Percentiles rank a stretch among this genome's conserved stretches.
Conservation (phyloP, 2,113 vertebrate species). For the Triplophysa rosa region DNA sequence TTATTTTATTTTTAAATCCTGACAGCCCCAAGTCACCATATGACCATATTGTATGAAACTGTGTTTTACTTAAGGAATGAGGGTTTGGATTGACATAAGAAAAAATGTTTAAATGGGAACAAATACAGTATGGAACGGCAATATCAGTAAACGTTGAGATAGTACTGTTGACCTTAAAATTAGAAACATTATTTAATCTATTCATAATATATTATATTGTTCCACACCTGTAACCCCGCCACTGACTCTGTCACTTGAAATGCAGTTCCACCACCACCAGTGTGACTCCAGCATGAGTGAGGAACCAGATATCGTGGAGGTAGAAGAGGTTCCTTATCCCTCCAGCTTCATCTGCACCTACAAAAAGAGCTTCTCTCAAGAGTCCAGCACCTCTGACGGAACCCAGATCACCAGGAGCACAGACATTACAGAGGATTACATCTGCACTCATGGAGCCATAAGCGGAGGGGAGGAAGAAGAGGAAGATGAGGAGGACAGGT, state of each 20-base stretch:
- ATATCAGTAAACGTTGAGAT: too few species aligned
- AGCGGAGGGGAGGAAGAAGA: slow-evolving; percentile 53
- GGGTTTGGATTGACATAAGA: too few species aligned
- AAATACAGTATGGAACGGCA: too few species aligned
- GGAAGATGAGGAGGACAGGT: slow-evolving; percentile 42
- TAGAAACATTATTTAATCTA: background rate
- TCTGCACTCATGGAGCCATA: slow-evolving; percentile 59
- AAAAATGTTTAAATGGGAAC: too few species aligned
- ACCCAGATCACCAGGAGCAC: slow-evolving; percentile 67
- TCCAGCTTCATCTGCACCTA: slow-evolving; percentile 61
- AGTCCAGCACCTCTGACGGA: slow-evolving; percentile 66
- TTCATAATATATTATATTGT: background rate
- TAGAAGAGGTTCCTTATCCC: slow-evolving; percentile 65
- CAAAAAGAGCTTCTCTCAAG: slow-evolving; percentile 73
- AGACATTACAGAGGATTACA: slow-evolving; percentile 65
- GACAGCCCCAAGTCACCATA: too few species aligned
- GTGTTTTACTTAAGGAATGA: too few species aligned
- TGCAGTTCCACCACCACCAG: slow-evolving; percentile 55
- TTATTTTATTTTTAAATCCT: too few species aligned
- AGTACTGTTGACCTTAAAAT: background rate
- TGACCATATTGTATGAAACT: too few species aligned
- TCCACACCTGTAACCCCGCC: background rate
- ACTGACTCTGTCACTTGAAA: slow-evolving; percentile 59
- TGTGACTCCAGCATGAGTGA: slow-evolving; percentile 52
- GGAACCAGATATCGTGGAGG: slow-evolving; percentile 64